A percentile compares a stretch with the other conserved stretches of the same genome.
Conservation (phyloP, 2,797 vertebrate genomes). For the Leptodactylus fallax region DNA sequence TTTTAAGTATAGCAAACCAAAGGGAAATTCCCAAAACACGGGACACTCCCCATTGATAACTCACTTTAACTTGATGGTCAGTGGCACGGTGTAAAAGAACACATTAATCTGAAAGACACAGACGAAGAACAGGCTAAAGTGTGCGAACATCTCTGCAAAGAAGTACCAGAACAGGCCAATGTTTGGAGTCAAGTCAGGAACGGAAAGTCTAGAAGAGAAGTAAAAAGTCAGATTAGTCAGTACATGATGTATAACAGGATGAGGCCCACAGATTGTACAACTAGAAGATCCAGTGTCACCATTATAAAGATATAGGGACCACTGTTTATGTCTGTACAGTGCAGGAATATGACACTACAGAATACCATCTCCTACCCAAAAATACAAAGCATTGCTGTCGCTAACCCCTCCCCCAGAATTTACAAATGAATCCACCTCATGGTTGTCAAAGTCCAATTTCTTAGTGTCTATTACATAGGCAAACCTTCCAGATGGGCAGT, state of each 20-base stretch:
- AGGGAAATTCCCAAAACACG: not conserved
- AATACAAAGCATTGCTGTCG: too few species aligned
- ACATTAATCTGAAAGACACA: slow-evolving; percentile 99
- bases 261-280: too few species aligned
- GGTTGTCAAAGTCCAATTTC: too few species aligned
- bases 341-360: too few species aligned
- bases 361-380: too few species aligned
- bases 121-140: slow-evolving; percentile 97
- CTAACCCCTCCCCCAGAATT: too few species aligned
- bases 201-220: slow-evolving; percentile 85
- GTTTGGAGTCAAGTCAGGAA: slow-evolving; percentile 97
- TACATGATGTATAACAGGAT: not conserved
- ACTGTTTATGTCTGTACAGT: too few species aligned
- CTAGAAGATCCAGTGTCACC: too few species aligned
- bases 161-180: slow-evolving; percentile 99
- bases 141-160: slow-evolving; percentile 99
- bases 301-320: too few species aligned
- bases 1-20: not conserved
- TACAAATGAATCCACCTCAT: too few species aligned
- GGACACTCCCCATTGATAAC: slow-evolving; percentile 60
- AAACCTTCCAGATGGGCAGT: too few species aligned
- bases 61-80: slow-evolving; percentile 96
- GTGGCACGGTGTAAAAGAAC: slow-evolving; percentile 96
- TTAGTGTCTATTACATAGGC: too few species aligned
- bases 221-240: not conserved